Conservation (phyloP, 1,140 invertebrate species). For the Andrena cerasifolii region DNA sequence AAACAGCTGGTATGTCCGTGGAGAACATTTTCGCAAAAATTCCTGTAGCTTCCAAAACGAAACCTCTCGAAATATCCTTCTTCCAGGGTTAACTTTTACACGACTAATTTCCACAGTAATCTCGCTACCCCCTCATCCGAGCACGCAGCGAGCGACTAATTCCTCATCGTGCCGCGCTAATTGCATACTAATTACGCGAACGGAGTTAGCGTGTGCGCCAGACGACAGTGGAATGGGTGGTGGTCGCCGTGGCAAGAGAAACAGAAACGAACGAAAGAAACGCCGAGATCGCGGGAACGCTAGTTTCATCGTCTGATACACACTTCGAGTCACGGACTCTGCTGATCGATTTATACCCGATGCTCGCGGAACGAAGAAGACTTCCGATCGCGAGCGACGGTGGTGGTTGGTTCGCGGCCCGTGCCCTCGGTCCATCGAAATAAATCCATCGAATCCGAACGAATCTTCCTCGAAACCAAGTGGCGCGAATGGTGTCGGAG, state of each 20-base stretch:
- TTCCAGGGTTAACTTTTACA: constrained; percentile 17
- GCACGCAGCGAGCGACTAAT: constrained; percentile 4
- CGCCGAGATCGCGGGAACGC: background rate
- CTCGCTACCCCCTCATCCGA: constrained; percentile 32
- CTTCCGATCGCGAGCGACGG: background rate
- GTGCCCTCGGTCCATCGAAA: constrained; percentile 2
- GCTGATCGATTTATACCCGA: background rate
- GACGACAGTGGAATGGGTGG: background rate
- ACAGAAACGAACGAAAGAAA: constrained; percentile 6
- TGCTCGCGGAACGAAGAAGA: too few species aligned
- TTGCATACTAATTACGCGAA: constrained; percentile 13
- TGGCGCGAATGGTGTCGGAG: background rate
- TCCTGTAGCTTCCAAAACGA: too few species aligned
- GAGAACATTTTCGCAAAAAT: too few species aligned
- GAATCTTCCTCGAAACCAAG: background rate
- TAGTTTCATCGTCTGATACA: too few species aligned
- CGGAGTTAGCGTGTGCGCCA: background rate
- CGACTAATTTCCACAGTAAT: constrained; percentile 43
- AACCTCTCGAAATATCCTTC: background rate
- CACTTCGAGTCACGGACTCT: too few species aligned
- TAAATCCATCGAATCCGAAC: background rate
- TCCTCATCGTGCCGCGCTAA: constrained; percentile 23
- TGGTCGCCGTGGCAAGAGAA: background rate
- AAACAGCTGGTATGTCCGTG: too few species aligned
- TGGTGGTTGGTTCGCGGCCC: background rate